phyloP scores from a whole-genome alignment of 2,113 vertebrate species.

The Telmatochromis sp. region DNA sequence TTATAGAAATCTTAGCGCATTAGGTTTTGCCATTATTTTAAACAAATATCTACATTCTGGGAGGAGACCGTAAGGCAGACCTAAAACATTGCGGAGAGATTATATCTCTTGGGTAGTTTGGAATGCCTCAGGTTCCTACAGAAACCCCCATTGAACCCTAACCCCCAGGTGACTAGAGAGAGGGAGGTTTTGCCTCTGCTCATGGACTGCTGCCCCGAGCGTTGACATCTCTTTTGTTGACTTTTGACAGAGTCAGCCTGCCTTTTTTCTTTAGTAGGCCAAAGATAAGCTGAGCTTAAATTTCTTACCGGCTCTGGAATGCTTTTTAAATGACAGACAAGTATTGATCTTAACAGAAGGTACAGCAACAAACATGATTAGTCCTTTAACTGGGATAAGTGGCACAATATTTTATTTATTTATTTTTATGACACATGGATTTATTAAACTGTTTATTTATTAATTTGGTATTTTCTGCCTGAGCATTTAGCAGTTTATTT shows the following conservation, averaged over 20 bases:
- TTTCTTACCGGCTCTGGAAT: not conserved
- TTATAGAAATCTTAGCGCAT: not conserved
- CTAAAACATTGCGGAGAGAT: not conserved
- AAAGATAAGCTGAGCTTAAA: not conserved
- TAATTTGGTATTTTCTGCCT: not conserved
- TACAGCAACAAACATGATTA: not conserved
- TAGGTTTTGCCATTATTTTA: not conserved
- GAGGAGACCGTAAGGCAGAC: not conserved
- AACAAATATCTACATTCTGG: not conserved
- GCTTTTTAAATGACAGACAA: not conserved
- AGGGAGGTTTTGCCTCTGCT: not conserved
- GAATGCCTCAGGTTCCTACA: not conserved
- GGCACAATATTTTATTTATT: not conserved
- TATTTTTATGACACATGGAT: not conserved
- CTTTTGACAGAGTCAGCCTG: not conserved
- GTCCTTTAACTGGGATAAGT: not conserved
- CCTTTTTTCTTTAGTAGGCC: not conserved
- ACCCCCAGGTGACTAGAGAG: not conserved
- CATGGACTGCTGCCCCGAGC: not conserved
- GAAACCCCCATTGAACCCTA: not conserved
- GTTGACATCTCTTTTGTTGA: not conserved
- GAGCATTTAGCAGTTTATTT: not conserved
- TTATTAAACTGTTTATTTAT: not conserved
- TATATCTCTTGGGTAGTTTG: not conserved
- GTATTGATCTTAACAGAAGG: not conserved